Evolutionary conservation across 2,113 vertebrate species (phyloP), one percentile per base, ranked within the genome.

Genomic region (Theristicus caerulescens): DNA sequence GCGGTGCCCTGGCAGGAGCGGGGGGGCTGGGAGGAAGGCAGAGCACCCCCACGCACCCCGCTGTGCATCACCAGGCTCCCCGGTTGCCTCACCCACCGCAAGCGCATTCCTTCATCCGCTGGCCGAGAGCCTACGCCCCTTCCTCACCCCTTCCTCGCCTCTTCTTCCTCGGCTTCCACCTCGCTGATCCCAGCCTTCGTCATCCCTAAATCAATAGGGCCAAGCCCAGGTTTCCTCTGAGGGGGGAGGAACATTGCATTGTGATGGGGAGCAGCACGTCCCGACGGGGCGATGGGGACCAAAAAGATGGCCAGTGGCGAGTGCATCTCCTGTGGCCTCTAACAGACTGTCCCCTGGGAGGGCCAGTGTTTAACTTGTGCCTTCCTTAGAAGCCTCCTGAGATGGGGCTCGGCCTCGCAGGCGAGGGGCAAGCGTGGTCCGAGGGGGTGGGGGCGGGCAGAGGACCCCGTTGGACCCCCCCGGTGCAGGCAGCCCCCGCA

Each of bases 401-500:
- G 46, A 36, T 3, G 27, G 13, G 12, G 44, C 27, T 44, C 15
- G 44, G 44, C 20, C 59, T 44, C 1, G 6, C 44, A 19, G 72
- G 18, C 3, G 13, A 54, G 24, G 27, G n/a, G 16, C 14, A 4
- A 46, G 25, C 7, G 2, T 24, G 47, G 59, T 16, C 13, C 3
- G 47, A 13, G 42, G 4, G 32, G 0, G 7, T 5, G 47, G 57
- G 18, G 24, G 26, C 14, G 19, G 34, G 8, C n/a, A 34, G 74
- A 26, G 47, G 55, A 83, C 79, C 24, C 29, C 27, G 1, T 9
- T 1, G 7, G 47, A 27, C 34, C 32, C 58, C 36, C 36, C 6
- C 1, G 1, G 3, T 22, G 38, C 31, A 2, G 3, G 65, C 52
- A 55, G 7, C 19, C 38, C 69, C 49, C 7, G 1, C 14, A 3